Evolutionary conservation across 2,888 invertebrate genomes (phyloP).

Genomic region (Aphelenchoides bicaudatus): DNA sequence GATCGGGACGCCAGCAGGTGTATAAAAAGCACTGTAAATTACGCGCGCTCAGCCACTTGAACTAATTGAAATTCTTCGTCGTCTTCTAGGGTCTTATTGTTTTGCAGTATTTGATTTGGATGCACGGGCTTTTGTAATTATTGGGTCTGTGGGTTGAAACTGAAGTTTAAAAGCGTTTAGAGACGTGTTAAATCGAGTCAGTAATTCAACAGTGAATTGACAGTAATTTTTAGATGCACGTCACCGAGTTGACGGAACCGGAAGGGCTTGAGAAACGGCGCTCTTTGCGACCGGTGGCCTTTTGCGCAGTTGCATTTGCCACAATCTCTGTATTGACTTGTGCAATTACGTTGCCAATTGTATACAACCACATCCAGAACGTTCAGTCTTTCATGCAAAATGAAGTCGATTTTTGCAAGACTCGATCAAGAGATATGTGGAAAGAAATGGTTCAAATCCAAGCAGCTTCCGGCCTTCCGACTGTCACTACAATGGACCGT

Average conservation of each 20-base stretch:
- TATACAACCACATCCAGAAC: slow-evolving; percentile 59
- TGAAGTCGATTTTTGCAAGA: slow-evolving; percentile 61
- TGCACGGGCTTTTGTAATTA: too few species aligned
- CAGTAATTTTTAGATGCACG: too few species aligned
- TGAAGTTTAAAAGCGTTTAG: too few species aligned
- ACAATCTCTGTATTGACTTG: slow-evolving; percentile 55
- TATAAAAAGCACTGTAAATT: too few species aligned
- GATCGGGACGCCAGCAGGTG: too few species aligned
- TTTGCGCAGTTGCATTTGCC: slow-evolving; percentile 57
- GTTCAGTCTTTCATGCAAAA: slow-evolving; percentile 60
- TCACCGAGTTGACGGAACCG: slow-evolving; percentile 15
- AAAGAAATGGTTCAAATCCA: slow-evolving; percentile 59
- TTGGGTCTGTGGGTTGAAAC: too few species aligned
- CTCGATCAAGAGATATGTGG: slow-evolving; percentile 60
- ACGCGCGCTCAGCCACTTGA: too few species aligned
- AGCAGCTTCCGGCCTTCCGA: slow-evolving; percentile 42
- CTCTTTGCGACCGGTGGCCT: slow-evolving; percentile 53
- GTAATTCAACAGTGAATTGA: too few species aligned
- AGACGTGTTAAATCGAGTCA: too few species aligned
- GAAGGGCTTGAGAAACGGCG: slow-evolving; percentile 25
- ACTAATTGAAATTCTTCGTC: too few species aligned
- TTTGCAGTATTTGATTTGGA: too few species aligned
- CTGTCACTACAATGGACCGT: slow-evolving; percentile 23
- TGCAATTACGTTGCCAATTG: slow-evolving; percentile 58
- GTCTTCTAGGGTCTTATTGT: too few species aligned